Percentiles rank a stretch among this genome's conserved stretches.
These are phyloP conservation scores for Melieria omissa DNA, from an alignment of 2,888 invertebrate species.

Conservation along the genomic window DNA sequence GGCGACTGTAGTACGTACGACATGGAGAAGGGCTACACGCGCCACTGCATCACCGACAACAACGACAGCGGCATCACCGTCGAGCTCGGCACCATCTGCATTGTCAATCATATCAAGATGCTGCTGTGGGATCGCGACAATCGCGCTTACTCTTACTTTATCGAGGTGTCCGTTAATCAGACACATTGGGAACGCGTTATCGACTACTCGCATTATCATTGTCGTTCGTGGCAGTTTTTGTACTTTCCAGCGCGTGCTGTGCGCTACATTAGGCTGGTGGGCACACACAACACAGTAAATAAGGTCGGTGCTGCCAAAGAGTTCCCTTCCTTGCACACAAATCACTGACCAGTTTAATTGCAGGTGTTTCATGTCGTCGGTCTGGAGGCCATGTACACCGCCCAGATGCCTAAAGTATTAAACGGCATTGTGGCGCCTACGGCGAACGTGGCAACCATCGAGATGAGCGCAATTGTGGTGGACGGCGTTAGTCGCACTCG, in stretches of 20 bases:
- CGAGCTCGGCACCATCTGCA: slow-evolving; percentile 83
- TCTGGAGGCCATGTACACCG: slow-evolving; percentile 89
- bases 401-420: slow-evolving; percentile 78
- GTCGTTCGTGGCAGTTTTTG: slow-evolving; percentile 96
- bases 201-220: slow-evolving; percentile 91
- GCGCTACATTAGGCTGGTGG: slow-evolving; percentile 82
- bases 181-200: slow-evolving; percentile 94
- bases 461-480: slow-evolving; percentile 90
- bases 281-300: slow-evolving; percentile 95
- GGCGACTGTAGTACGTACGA: slow-evolving; percentile 89
- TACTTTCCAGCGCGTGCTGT: slow-evolving; percentile 92
- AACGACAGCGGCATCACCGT: slow-evolving; percentile 87
- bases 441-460: slow-evolving; percentile 92
- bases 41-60: slow-evolving; percentile 85
- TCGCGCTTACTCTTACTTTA: slow-evolving; percentile 73
- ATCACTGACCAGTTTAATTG: not conserved
- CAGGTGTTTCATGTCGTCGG: slow-evolving; percentile 90
- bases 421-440: slow-evolving; percentile 83
- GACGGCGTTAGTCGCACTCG: no score
- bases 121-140: slow-evolving; percentile 93
- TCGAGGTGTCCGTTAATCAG: slow-evolving; percentile 93
- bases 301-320: slow-evolving; percentile 70
- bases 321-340: no score
- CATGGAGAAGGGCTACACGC: slow-evolving; percentile 92
- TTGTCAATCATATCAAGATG: slow-evolving; percentile 93